Conservation (phyloP, 2,888 invertebrate genomes). For the Lochmaea capreae region DNA sequence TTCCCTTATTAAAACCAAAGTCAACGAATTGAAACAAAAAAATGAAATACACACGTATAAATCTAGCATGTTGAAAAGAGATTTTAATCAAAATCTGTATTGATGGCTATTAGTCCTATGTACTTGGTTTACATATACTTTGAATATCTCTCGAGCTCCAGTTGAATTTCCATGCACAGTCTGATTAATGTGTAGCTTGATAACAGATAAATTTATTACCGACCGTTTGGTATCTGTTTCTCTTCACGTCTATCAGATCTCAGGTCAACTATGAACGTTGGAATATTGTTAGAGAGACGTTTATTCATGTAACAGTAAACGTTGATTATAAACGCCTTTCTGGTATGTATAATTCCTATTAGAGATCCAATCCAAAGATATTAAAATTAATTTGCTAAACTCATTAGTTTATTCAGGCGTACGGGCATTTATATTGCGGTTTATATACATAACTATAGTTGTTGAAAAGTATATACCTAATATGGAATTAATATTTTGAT, state of each 20-base stretch:
- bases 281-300: slow-evolving; percentile 54
- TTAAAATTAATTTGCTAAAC: not conserved
- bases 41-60: not conserved
- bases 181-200: slow-evolving; percentile 55
- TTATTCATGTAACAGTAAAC: slow-evolving; percentile 36
- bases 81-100: slow-evolving; percentile 14
- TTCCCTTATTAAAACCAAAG: no score
- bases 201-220: slow-evolving; percentile 55
- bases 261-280: slow-evolving; percentile 53
- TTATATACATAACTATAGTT: not conserved
- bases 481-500: not conserved
- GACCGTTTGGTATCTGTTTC: slow-evolving; percentile 53
- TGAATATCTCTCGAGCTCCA: slow-evolving; percentile 19
- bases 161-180: slow-evolving; percentile 37
- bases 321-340: slow-evolving; percentile 6
- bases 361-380: not conserved
- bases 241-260: slow-evolving; percentile 55
- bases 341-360: slow-evolving; percentile 3
- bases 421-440: not conserved
- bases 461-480: not conserved
- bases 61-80: not conserved
- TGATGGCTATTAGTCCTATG: slow-evolving; percentile 1
- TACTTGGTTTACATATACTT: slow-evolving; percentile 15
- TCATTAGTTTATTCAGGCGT: not conserved
- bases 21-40: not conserved